Percentiles rank a stretch among this genome's conserved stretches.
These are phyloP conservation scores for Biston stratarius DNA, from an alignment of 2,888 invertebrate species.

Conservation along the genomic window DNA sequence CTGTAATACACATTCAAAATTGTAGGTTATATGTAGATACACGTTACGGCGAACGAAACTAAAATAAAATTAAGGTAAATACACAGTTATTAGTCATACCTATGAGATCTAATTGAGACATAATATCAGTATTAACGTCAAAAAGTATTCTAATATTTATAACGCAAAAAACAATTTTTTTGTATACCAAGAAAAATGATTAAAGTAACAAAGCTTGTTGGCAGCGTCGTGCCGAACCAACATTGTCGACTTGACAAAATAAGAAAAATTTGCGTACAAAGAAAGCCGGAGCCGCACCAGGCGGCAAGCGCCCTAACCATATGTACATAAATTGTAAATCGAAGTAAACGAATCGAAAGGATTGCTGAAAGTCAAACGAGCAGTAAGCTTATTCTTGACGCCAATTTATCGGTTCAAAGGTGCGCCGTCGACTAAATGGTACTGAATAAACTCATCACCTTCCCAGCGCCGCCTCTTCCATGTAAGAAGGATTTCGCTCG, in stretches of 20 bases:
- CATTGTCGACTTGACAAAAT: slow-evolving; percentile 38
- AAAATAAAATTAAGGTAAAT: too few species aligned
- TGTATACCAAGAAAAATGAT: slow-evolving; percentile 5
- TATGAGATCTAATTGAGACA: too few species aligned
- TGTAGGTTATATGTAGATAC: too few species aligned
- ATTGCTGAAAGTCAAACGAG: slow-evolving; percentile 62
- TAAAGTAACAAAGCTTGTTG: slow-evolving; percentile 27
- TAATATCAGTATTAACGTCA: background rate
- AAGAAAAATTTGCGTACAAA: slow-evolving; percentile 40
- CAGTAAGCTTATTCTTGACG: slow-evolving; percentile 67
- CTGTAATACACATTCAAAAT: background rate
- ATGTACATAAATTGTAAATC: slow-evolving; percentile 48
- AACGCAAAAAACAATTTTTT: background rate
- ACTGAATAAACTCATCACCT: slow-evolving; percentile 83
- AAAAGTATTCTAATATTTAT: background rate
- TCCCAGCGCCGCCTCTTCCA: slow-evolving; percentile 80
- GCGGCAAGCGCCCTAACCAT: slow-evolving; percentile 39
- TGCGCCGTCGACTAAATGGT: slow-evolving; percentile 79
- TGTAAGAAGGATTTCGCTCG: slow-evolving; percentile 81
- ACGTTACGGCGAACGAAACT: too few species aligned
- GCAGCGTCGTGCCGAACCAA: slow-evolving; percentile 24
- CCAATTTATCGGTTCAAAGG: slow-evolving; percentile 78
- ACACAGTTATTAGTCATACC: too few species aligned
- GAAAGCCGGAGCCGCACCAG: slow-evolving; percentile 36
- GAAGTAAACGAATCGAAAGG: slow-evolving; percentile 57